phyloP scores from a whole-genome alignment of 30 jellyfish, hydroid and myxozoan genomes.

The Turritopsis rubra region DNA sequence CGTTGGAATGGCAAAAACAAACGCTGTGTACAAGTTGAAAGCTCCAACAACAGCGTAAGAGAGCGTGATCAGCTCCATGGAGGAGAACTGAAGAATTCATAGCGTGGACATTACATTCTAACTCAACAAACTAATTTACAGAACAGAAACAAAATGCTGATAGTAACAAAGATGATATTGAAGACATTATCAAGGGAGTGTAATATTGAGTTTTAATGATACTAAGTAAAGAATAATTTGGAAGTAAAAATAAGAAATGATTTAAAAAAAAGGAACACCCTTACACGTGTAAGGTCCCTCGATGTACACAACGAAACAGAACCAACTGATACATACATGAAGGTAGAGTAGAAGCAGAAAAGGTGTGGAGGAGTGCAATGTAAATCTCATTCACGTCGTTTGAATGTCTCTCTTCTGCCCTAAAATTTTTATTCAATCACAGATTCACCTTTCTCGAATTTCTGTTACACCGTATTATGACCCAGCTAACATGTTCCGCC shows the following conservation, averaged over 20 bases:
- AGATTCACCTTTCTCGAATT: too few species aligned
- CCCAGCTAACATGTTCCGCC: too few species aligned
- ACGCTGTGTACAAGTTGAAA: constrained; percentile 39
- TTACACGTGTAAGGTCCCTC: not conserved
- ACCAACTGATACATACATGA: not conserved
- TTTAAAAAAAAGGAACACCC: not conserved
- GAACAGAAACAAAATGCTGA: not conserved
- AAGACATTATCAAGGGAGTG: too few species aligned
- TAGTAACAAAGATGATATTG: not conserved
- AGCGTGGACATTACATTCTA: not conserved
- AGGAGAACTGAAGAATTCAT: too few species aligned
- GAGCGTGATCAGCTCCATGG: too few species aligned
- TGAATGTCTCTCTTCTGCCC: too few species aligned
- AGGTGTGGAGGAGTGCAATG: too few species aligned
- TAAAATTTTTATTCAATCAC: too few species aligned
- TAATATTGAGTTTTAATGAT: not conserved
- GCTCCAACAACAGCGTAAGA: not conserved
- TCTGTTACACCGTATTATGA: too few species aligned
- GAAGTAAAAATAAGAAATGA: not conserved
- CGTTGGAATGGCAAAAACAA: constrained; percentile 63
- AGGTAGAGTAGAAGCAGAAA: too few species aligned
- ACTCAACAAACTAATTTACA: not conserved
- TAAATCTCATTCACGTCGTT: too few species aligned
- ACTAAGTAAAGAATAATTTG: not conserved
- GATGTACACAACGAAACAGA: not conserved